Evolutionary conservation across 2,113 vertebrate species (phyloP).

Genomic region (Caranx melampygus): DNA sequence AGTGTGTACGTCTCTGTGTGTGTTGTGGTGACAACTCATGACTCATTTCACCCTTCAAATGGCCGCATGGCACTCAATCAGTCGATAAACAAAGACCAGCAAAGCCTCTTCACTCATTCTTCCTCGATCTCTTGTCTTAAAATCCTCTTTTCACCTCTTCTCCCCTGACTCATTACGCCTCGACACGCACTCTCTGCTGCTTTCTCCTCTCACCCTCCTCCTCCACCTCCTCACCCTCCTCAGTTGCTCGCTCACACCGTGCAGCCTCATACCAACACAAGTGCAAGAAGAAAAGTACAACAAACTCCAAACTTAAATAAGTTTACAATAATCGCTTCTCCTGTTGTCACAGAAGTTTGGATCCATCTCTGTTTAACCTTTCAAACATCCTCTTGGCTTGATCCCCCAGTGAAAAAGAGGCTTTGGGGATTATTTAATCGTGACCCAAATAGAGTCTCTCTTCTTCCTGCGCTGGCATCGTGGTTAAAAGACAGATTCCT

Average conservation of each 20-base stretch:
- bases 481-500: constrained; percentile 68
- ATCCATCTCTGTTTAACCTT: constrained; percentile 73
- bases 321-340: constrained; percentile 61
- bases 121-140: constrained; percentile 31
- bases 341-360: constrained; percentile 60
- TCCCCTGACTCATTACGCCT: constrained; percentile 55
- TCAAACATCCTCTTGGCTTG: constrained; percentile 59
- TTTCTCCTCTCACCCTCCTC: neutral
- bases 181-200: neutral
- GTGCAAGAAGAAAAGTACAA: constrained; percentile 8
- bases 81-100: constrained; percentile 74
- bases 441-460: constrained; percentile 71
- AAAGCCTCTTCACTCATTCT: constrained; percentile 40
- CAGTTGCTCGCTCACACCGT: neutral
- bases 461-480: constrained; percentile 33
- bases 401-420: constrained; percentile 68
- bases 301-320: constrained; percentile 44
- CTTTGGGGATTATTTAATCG: constrained; percentile 79
- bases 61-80: constrained; percentile 58
- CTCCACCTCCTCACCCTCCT: neutral
- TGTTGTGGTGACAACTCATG: constrained; percentile 65
- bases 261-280: neutral
- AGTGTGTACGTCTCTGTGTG: constrained; percentile 34
- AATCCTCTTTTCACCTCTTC: constrained; percentile 52
- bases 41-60: constrained; percentile 73